Percentiles rank a stretch among this genome's conserved stretches.
phyloP scores from a whole-genome alignment of 2,797 vertebrate genomes.

The Tarsius wallacei region DNA sequence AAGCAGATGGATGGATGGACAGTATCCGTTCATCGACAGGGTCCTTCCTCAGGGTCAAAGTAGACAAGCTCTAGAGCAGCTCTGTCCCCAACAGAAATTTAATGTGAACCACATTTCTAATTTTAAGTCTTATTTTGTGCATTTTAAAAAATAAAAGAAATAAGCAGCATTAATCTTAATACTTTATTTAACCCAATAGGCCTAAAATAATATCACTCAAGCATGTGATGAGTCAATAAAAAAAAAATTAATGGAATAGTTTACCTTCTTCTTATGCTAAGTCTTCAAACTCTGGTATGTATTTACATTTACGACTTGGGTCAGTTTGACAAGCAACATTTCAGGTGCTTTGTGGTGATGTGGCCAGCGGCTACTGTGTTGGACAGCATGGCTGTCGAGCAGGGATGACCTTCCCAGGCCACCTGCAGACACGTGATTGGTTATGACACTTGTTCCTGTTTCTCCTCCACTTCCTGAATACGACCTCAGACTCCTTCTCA shows the following conservation, averaged over 20 bases:
- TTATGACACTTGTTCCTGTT: neutral
- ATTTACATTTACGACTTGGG: conserved; percentile 20
- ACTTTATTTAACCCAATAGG: neutral
- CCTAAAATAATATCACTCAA: conserved; percentile 31
- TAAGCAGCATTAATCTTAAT: conserved; percentile 29
- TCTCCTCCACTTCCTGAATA: neutral
- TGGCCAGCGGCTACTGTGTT: neutral
- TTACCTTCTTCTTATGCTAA: neutral
- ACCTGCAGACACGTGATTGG: neutral
- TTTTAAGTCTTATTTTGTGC: conserved; percentile 11
- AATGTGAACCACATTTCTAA: neutral
- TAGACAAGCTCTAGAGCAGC: neutral
- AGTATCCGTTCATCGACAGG: neutral
- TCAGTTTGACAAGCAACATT: neutral
- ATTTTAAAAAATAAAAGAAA: conserved; percentile 27
- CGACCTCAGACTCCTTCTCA: neutral
- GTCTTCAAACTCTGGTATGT: neutral
- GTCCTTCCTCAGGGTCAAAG: neutral
- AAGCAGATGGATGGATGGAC: neutral
- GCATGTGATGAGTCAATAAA: neutral
- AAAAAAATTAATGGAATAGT: neutral
- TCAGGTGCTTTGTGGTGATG: neutral
- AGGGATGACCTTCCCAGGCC: neutral
- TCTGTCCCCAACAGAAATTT: neutral
- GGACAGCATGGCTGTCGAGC: no score